Evolutionary conservation across 2,888 invertebrate genomes (phyloP).

Genomic region (Microctonus hyperodae): DNA sequence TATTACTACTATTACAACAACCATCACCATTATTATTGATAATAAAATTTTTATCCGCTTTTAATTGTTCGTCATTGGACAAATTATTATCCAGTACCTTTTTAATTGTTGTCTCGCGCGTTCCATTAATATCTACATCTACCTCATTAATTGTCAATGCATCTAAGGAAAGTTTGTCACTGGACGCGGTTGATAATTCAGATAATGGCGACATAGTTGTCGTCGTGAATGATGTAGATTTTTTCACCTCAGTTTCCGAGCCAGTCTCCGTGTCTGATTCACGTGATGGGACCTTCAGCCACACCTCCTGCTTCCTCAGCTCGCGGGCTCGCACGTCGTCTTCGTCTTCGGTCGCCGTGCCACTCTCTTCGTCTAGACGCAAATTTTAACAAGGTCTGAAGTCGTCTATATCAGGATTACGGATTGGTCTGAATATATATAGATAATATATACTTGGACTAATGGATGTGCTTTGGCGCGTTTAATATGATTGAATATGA

Average conservation of each 20-base stretch:
- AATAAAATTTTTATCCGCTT: slow-evolving; percentile 23
- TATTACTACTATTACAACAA: slow-evolving; percentile 34
- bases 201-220: slow-evolving; percentile 20
- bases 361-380: slow-evolving; percentile 69
- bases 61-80: slow-evolving; percentile 25
- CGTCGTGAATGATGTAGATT: slow-evolving; percentile 36
- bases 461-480: slow-evolving; percentile 14
- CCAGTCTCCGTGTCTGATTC: slow-evolving; percentile 71
- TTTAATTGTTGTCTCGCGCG: slow-evolving; percentile 26
- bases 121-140: slow-evolving; percentile 35
- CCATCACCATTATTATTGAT: slow-evolving; percentile 14
- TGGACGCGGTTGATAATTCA: slow-evolving; percentile 22
- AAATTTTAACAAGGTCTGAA: slow-evolving; percentile 47
- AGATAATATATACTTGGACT: slow-evolving; percentile 26
- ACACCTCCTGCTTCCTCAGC: slow-evolving; percentile 73
- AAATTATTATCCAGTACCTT: slow-evolving; percentile 18
- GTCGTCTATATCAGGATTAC: slow-evolving; percentile 45
- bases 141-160: slow-evolving; percentile 31
- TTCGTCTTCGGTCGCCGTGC: slow-evolving; percentile 78
- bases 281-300: slow-evolving; percentile 70
- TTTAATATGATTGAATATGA: too few relatives aligned
- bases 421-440: slow-evolving; percentile 45
- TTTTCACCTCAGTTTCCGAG: slow-evolving; percentile 77
- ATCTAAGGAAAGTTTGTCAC: slow-evolving; percentile 31
- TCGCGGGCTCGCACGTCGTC: slow-evolving; percentile 74